Percentiles rank a stretch among this genome's conserved stretches.
These are phyloP conservation scores for Zaprionus ghesquierei DNA, from an alignment of 1,140 invertebrate species.

Conservation along the genomic window DNA sequence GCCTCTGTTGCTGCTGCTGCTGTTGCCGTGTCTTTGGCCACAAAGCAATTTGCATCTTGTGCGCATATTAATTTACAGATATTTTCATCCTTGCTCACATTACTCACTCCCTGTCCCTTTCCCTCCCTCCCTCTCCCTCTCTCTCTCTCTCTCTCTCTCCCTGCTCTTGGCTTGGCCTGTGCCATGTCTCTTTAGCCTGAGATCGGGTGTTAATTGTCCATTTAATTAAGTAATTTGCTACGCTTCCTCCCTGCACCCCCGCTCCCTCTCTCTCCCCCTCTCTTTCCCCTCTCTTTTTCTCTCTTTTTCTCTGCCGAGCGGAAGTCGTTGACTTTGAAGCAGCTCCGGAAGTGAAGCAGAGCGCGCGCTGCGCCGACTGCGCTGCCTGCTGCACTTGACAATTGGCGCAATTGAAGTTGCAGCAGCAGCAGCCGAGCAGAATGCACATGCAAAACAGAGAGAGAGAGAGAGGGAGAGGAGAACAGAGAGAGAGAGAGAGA, in stretches of 20 bases:
- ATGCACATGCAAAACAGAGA: constrained; percentile 7
- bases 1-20: constrained; percentile 23
- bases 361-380: not conserved
- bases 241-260: constrained; percentile 32
- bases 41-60: constrained; percentile 80
- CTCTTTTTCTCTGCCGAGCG: constrained; percentile 36
- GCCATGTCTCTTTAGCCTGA: constrained; percentile 21
- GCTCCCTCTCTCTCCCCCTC: constrained; percentile 10
- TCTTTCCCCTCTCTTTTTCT: constrained; percentile 5
- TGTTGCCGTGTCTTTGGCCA: constrained; percentile 72
- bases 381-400: constrained; percentile 45
- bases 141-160: not conserved
- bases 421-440: not conserved
- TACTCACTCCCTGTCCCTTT: constrained; percentile 51
- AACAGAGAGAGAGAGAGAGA: not conserved
- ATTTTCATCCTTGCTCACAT: constrained; percentile 75
- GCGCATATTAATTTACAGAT: constrained; percentile 81
- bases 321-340: constrained; percentile 80
- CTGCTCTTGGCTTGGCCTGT: constrained; percentile 35
- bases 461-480: not conserved
- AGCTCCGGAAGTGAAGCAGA: constrained; percentile 60
- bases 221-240: constrained; percentile 81
- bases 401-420: constrained; percentile 46
- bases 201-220: constrained; percentile 78
- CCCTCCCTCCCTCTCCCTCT: not conserved